phyloP scores from a whole-genome alignment of 2,113 vertebrate species.

The Phodopus roborovskii region DNA sequence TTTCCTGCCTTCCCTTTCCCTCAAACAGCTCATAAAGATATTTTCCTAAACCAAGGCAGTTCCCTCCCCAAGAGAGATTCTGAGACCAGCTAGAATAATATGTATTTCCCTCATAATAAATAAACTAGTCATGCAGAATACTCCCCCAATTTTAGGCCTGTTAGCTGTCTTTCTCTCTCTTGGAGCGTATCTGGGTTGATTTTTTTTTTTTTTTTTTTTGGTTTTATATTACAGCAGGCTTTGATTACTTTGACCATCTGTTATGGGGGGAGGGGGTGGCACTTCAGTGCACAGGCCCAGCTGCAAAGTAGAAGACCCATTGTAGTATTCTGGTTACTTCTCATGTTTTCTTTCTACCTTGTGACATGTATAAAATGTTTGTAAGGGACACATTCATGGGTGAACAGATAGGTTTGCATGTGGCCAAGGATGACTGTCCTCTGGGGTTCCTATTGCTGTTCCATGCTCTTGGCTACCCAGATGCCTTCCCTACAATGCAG shows the following conservation, averaged over 20 bases:
- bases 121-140: background rate
- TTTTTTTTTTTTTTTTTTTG: constrained; percentile 20
- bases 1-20: background rate
- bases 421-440: background rate
- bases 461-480: background rate
- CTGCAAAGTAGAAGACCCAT: background rate
- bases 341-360: background rate
- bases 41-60: constrained; percentile 28
- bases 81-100: background rate
- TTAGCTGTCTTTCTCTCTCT: constrained; percentile 5
- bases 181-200: background rate
- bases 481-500: too few relatives aligned
- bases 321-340: background rate
- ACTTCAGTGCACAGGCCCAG: background rate
- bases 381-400: background rate
- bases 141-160: background rate
- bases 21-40: background rate
- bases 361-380: background rate
- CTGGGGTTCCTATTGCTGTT: background rate
- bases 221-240: constrained; percentile 14
- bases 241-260: constrained; percentile 19
- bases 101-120: background rate
- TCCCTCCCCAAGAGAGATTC: background rate
- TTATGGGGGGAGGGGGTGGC: background rate
- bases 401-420: background rate